Conservation (phyloP, 2,113 vertebrate genomes). For the Grallaria varia region DNA sequence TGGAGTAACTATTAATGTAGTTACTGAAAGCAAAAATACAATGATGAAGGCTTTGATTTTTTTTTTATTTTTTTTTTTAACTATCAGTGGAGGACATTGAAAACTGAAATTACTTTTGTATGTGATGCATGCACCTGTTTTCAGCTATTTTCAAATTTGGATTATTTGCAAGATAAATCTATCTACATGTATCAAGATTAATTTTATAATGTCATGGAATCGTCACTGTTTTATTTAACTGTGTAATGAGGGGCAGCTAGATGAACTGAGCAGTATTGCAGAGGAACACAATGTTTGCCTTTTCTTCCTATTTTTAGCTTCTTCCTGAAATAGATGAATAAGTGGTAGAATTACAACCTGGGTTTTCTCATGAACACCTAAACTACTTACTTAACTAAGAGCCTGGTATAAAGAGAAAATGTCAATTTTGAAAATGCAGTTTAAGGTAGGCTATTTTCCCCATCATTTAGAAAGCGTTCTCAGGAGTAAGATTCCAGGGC, state of each 20-base stretch:
- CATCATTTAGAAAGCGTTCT: neutral
- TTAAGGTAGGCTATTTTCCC: neutral
- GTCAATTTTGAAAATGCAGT: neutral
- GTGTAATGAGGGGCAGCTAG: neutral
- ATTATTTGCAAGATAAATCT: neutral
- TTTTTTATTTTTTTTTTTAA: neutral
- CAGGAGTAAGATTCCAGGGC: neutral
- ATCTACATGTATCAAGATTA: neutral
- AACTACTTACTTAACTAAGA: neutral
- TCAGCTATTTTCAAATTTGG: neutral
- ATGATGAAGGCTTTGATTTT: neutral
- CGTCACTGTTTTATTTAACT: neutral
- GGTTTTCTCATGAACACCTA: neutral
- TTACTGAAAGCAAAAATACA: neutral
- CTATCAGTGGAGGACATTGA: neutral
- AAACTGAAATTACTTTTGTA: conserved; percentile 3
- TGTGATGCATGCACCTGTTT: neutral
- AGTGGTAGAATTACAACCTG: neutral
- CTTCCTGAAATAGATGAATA: neutral
- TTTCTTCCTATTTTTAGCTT: neutral
- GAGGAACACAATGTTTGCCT: neutral
- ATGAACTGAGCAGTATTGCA: neutral
- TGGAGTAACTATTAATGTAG: neutral
- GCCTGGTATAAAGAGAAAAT: neutral
- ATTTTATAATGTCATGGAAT: neutral